Conservation (phyloP, 1,140 invertebrate genomes). For the Acyrthosiphon pisum region DNA sequence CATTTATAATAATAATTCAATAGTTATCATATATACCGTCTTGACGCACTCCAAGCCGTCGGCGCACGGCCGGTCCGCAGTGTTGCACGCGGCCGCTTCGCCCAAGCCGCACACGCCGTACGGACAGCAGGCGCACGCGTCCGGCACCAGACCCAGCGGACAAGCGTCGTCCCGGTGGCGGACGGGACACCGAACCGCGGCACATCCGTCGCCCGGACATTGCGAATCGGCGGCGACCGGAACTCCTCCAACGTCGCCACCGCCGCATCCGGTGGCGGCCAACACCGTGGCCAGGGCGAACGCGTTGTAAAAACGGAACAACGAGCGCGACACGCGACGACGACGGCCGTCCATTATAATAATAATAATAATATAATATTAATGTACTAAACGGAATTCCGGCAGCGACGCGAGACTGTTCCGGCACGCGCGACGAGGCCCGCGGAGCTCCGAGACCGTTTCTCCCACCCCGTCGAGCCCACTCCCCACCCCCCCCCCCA, state of each 20-base stretch:
- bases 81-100: constrained; percentile 67
- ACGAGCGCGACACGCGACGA: neutral
- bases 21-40: neutral
- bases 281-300: neutral
- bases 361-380: neutral
- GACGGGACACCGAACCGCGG: neutral
- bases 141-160: constrained; percentile 65
- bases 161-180: constrained; percentile 62
- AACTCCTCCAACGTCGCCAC: neutral
- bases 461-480: neutral
- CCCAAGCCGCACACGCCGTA: constrained; percentile 66
- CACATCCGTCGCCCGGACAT: constrained; percentile 23
- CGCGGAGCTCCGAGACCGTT: neutral
- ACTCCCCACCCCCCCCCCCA: no score
- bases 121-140: constrained; percentile 69
- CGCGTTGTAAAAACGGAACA: neutral
- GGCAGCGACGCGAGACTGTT: neutral
- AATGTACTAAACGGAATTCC: no score
- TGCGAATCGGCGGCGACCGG: neutral
- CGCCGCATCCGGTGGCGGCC: neutral
- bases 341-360: neutral
- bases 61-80: constrained; percentile 3
- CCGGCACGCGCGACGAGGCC: neutral
- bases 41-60: constrained; percentile 10
- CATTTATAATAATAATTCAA: neutral